Evolutionary conservation across 2,113 vertebrate genomes (phyloP).

Genomic region (Axis porcinus): DNA sequence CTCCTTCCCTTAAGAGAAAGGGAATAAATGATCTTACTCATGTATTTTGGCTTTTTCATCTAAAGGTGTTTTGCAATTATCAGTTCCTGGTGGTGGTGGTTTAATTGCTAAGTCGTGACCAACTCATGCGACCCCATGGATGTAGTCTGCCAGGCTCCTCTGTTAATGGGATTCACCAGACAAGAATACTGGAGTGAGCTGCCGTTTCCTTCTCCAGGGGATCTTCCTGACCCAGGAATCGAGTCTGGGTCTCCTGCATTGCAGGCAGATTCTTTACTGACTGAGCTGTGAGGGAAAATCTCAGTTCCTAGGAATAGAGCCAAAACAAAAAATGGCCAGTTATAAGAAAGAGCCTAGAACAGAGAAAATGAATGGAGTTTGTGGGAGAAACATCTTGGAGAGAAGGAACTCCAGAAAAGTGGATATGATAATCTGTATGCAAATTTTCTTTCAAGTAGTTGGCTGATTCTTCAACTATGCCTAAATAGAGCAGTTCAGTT

Average conservation of each 20-base stretch:
- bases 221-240: background rate
- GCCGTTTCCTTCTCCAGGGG: background rate
- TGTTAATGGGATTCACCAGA: background rate
- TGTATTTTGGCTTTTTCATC: background rate
- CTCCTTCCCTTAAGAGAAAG: background rate
- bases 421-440: background rate
- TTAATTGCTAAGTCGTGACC: background rate
- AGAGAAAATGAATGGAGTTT: background rate
- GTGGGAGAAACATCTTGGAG: background rate
- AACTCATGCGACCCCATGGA: background rate
- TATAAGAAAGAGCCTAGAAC: background rate
- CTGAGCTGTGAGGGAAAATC: background rate
- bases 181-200: background rate
- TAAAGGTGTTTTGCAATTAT: background rate
- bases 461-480: background rate
- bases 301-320: background rate
- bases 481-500: background rate
- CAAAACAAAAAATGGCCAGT: background rate
- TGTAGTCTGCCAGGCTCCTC: background rate
- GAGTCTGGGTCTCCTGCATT: background rate
- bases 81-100: background rate
- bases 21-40: background rate
- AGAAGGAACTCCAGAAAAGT: background rate
- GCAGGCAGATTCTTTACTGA: background rate
- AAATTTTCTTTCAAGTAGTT: background rate